A percentile compares a stretch with the other conserved stretches of the same genome.
Evolutionary conservation across 2,113 vertebrate genomes (phyloP).

Genomic region (Thymallus thymallus): DNA sequence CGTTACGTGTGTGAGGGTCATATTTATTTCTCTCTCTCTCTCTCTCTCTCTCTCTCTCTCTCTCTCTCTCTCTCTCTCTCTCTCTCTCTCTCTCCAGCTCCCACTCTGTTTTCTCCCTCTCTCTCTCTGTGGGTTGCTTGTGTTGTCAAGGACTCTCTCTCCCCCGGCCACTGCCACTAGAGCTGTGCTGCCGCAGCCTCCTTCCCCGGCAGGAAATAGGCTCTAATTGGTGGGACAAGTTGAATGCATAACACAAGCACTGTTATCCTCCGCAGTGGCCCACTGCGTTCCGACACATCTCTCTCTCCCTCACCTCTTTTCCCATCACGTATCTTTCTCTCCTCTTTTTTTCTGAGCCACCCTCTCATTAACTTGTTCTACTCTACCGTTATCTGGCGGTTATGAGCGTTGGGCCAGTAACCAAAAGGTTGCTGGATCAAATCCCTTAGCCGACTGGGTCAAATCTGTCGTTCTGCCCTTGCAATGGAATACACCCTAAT

Average conservation of each 20-base stretch:
- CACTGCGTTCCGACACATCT: background rate
- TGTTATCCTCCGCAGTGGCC: constrained; percentile 17
- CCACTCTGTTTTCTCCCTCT: too few relatives aligned
- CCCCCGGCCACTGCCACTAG: background rate
- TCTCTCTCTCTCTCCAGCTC: too few relatives aligned
- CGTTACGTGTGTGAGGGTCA: background rate
- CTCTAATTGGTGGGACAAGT: constrained; percentile 30
- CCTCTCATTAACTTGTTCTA: background rate
- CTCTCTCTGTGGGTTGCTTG: background rate
- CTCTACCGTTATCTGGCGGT: background rate
- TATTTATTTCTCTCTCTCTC: background rate
- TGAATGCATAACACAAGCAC: constrained; percentile 32
- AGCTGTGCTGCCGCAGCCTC: background rate
- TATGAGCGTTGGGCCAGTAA: too few relatives aligned
- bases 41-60: too few relatives aligned
- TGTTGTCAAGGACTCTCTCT: background rate
- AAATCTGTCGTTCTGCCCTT: too few relatives aligned
- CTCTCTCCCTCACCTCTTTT: background rate
- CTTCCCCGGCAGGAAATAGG: background rate
- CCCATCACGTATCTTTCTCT: too few relatives aligned
- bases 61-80: too few relatives aligned
- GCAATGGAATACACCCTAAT: too few relatives aligned
- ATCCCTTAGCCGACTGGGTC: too few relatives aligned
- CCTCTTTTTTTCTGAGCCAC: constrained; percentile 10
- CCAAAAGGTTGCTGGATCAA: too few relatives aligned